phyloP scores from a whole-genome alignment of 2,797 vertebrate genomes.

The Arnoldichthys spilopterus region DNA sequence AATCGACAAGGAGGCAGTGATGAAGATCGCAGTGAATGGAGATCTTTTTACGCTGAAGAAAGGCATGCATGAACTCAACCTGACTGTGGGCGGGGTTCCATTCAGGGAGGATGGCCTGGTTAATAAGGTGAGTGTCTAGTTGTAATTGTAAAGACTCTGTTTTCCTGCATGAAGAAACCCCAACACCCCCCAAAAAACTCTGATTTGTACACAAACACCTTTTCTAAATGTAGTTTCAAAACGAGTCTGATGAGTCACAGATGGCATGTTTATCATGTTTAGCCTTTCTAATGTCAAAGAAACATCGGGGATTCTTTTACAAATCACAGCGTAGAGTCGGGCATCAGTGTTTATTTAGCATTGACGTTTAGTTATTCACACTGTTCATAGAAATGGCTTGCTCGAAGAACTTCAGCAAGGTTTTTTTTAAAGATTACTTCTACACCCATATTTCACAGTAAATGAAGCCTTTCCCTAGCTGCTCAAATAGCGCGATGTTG shows the following conservation, averaged over 20 bases:
- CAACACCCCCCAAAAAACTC: no score
- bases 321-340: no score
- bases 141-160: conserved; percentile 61
- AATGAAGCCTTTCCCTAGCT: not conserved
- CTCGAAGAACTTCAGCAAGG: not conserved
- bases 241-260: no score
- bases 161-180: no score
- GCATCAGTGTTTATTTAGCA: not conserved
- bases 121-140: conserved; percentile 79
- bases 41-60: conserved; percentile 88
- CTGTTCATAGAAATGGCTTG: not conserved
- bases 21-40: conserved; percentile 94
- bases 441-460: not conserved
- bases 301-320: no score
- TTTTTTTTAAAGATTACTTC: not conserved
- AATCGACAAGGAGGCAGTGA: conserved; percentile 94
- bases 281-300: not conserved
- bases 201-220: no score
- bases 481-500: not conserved
- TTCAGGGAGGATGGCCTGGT: conserved; percentile 88
- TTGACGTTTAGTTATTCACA: not conserved
- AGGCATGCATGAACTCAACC: conserved; percentile 92
- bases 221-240: no score
- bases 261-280: not conserved
- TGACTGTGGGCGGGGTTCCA: conserved; percentile 94